Conservation (phyloP, 2,888 invertebrate species). For the Chalcis sispes region DNA sequence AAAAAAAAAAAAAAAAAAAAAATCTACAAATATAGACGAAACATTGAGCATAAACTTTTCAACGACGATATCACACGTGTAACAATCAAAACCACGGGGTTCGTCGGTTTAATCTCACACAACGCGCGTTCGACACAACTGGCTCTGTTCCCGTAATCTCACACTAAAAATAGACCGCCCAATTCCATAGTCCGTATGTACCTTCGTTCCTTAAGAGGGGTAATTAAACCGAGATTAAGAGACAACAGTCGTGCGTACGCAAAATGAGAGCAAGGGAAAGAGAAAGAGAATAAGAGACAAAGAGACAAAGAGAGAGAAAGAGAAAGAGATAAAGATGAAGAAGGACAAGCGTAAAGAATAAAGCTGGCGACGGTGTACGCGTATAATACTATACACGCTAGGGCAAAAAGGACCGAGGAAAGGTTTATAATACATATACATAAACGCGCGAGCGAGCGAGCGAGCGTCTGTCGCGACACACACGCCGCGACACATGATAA, state of each 20-base stretch:
- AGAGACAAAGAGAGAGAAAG: neutral
- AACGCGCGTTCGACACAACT: neutral
- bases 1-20: too few relatives aligned
- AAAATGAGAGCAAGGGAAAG: neutral
- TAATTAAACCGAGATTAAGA: slow-evolving; percentile 54
- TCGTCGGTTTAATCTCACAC: too few relatives aligned
- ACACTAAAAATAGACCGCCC: neutral
- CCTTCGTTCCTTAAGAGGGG: neutral
- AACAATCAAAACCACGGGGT: too few relatives aligned
- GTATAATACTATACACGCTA: neutral
- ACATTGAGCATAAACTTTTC: too few relatives aligned
- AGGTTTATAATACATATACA: slow-evolving; percentile 32
- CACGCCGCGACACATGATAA: slow-evolving; percentile 61
- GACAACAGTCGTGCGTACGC: slow-evolving; percentile 24
- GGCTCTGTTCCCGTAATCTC: neutral
- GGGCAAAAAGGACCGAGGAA: slow-evolving; percentile 46
- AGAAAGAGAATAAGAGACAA: neutral
- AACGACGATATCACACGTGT: too few relatives aligned
- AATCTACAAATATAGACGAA: too few relatives aligned
- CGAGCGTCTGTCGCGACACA: too few relatives aligned
- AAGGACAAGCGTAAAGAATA: too few relatives aligned
- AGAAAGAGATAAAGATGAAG: neutral
- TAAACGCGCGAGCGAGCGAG: neutral
- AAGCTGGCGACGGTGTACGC: too few relatives aligned
- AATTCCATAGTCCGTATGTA: neutral